Evolutionary conservation across 2,113 vertebrate genomes (phyloP), one percentile per base, ranked within the genome.

Genomic region (Pelvicachromis taeniatus): DNA sequence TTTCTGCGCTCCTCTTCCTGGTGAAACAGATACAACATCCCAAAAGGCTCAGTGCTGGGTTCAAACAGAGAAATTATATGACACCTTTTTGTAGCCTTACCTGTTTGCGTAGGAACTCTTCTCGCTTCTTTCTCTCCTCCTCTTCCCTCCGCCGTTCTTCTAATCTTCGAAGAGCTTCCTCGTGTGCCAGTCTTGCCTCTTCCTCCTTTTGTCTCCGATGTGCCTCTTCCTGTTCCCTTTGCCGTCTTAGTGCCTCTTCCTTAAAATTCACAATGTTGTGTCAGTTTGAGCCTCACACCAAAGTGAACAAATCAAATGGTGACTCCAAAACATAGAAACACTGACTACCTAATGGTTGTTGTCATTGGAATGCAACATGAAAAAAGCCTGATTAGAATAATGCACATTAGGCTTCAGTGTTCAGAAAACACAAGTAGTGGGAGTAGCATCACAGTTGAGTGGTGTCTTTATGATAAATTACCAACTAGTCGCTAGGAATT

Each of bases 31-130:
- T 7, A 31, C 9, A 53, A 9, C 8, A 6, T 3, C 33, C 54
- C 75, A 31, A 88, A 31, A 19, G 12, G 61, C 4, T 23, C 4
- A 48, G 23, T 40, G 55, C 10, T 33, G 21, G 12, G 19, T 9
- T 52, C 6, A 75, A 55, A 38, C 16, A 59, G 0, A 11, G 2
- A 4, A 78, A 59, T 11, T 16, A 38, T 4, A n/a, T 26, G 12
- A 35, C 9, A 16, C 4, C 19, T 42, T 33, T 80, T 65, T 2
- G 0, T 59, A 16, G 12, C 8, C 84, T 91, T 61, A 98, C 99
- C 96, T 99, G 98, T 95, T 99, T 99, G 81, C 97, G 97, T 56
- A 99, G 94, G 89, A 99, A 87, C 78, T 99, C 98, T 90, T 99
- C 98, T 65, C 96, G 96, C 93, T 98, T 97, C 75, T 96, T 96